phyloP scores from a whole-genome alignment of 2,797 vertebrate species.

The Mallotus villosus region DNA sequence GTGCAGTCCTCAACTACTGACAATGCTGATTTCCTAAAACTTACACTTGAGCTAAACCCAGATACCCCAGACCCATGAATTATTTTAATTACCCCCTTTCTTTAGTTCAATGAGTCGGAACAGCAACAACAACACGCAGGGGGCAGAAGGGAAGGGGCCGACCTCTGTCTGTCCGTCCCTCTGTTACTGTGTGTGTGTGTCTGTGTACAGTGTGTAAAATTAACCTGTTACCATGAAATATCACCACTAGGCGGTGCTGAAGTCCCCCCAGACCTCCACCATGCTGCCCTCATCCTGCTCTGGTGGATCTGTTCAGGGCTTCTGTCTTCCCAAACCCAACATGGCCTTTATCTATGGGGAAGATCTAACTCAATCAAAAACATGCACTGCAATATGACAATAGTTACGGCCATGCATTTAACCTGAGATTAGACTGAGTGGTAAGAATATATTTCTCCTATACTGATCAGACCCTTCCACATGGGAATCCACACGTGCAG shows the following conservation, averaged over 20 bases:
- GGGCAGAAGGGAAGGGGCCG: slow-evolving; percentile 40
- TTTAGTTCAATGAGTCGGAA: slow-evolving; percentile 73
- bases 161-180: not conserved
- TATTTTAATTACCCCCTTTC: slow-evolving; percentile 73
- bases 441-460: too few species aligned
- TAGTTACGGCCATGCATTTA: not conserved
- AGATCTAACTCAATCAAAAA: not conserved
- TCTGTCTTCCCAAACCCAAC: not conserved
- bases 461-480: too few species aligned
- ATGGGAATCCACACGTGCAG: too few species aligned
- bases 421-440: too few species aligned
- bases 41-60: slow-evolving; percentile 62
- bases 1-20: not conserved
- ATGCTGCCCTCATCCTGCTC: not conserved
- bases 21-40: slow-evolving; percentile 14
- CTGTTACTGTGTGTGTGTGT: not conserved
- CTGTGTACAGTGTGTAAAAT: not conserved
- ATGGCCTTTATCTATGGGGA: not conserved
- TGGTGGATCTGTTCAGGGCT: not conserved
- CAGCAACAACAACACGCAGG: slow-evolving; percentile 69
- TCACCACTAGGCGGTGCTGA: slow-evolving; percentile 70
- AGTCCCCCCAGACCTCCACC: slow-evolving; percentile 27
- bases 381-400: not conserved
- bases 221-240: slow-evolving; percentile 3
- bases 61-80: slow-evolving; percentile 67